Evolutionary conservation across 2,797 vertebrate genomes (phyloP).

Genomic region (Monodelphis domestica): DNA sequence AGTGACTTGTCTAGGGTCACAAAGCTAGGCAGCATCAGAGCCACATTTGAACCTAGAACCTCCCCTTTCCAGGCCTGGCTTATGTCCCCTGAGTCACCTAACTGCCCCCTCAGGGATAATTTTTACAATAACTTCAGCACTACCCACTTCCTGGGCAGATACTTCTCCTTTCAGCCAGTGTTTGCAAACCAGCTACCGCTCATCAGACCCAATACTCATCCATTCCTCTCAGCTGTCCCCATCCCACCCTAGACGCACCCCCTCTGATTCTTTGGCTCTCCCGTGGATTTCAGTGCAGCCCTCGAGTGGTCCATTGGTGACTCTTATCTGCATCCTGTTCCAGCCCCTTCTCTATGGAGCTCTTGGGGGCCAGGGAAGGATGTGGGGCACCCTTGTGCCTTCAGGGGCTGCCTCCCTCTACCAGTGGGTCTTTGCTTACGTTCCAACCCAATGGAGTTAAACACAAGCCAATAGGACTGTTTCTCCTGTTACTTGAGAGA

Average conservation of each 20-base stretch:
- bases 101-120: not conserved
- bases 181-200: not conserved
- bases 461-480: not conserved
- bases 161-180: not conserved
- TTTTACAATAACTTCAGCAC: not conserved
- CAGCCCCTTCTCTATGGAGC: not conserved
- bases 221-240: not conserved
- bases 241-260: not conserved
- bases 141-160: not conserved
- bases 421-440: not conserved
- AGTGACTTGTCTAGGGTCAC: too few species aligned
- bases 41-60: too few species aligned
- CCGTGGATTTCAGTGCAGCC: not conserved
- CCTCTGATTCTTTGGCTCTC: not conserved
- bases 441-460: not conserved
- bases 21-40: too few species aligned
- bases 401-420: not conserved
- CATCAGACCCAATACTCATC: not conserved
- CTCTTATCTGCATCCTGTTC: not conserved
- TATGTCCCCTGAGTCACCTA: too few species aligned
- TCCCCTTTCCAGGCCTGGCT: too few species aligned
- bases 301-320: not conserved
- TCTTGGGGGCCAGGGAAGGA: not conserved
- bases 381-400: not conserved
- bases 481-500: not conserved